Base-by-base conservation (phyloP, 2,888 invertebrate genomes). In the Mystacides longicornis region DNA sequence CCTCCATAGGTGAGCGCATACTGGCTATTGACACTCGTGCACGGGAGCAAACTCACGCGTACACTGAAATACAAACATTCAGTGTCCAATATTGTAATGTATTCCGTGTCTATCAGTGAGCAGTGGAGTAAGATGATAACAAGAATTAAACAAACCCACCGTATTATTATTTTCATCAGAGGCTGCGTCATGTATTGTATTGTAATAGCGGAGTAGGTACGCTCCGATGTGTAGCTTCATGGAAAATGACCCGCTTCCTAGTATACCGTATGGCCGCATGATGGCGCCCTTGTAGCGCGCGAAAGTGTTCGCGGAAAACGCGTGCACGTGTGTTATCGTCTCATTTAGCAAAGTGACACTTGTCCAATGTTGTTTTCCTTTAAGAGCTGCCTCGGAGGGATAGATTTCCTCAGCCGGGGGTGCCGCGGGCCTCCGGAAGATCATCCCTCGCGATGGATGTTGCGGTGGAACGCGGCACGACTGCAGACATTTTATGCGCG, bases 331-430 rank as follows among this genome's bases (percentile, higher is more conserved):
- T 57, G 54, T 48, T 46, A 37, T 47, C 54, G 54, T 56, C 56
- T 53, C 51, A 57, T 54, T 57, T 54, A 47, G 31, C 48, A 53
- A 48, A 57, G 54, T 57, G 57, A 57, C 57, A 57, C 53, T 56
- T 57, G 57, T 54, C 57, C 54, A 48, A 57, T 49, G 50, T 57
- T 57, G 57, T 57, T 57, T 57, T 57, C 57, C 57, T 57, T 51
- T 19, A 53, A 50, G 45, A 49, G 54, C 33, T 42, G 57, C 27
- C 45, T 51, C 52, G 50, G 57, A 54, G 53, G 54, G 52, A 42
- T 57, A 53, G 47, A 51, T 47, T 54, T 52, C 37, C 37, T 42
- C 52, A 23, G 49, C 37, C 49, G 54, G 54, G 52, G 57, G 46
- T 54, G 54, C 51, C 57, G 45, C 54, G 46, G 51, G 51, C 53